phyloP scores from a whole-genome alignment of 2,797 vertebrate species.

The Coregonus ussuriensis region DNA sequence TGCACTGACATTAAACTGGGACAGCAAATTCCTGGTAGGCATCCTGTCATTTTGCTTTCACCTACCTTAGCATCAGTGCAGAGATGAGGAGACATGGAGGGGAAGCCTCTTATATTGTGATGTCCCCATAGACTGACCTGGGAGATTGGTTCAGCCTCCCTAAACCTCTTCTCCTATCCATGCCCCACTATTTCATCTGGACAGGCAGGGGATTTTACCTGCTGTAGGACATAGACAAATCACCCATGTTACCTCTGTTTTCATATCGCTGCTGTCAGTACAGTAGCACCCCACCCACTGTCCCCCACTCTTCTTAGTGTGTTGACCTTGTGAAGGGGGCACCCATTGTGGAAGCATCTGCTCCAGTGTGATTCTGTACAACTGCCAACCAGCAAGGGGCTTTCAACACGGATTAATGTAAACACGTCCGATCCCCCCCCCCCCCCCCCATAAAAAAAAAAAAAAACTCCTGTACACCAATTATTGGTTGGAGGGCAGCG shows the following conservation, averaged over 20 bases:
- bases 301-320: slow-evolving; percentile 24
- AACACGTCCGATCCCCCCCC: slow-evolving; percentile 13
- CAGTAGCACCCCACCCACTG: not conserved
- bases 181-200: not conserved
- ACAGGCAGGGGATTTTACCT: not conserved
- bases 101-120: not conserved
- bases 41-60: not conserved
- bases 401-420: not conserved
- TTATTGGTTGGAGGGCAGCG: not conserved
- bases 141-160: slow-evolving; percentile 26
- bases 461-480: no score
- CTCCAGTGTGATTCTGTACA: slow-evolving; percentile 23
- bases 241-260: not conserved
- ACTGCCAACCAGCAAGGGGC: slow-evolving; percentile 1
- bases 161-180: slow-evolving; percentile 11
- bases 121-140: slow-evolving; percentile 5
- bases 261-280: slow-evolving; percentile 10
- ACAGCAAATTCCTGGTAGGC: not conserved
- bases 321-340: slow-evolving; percentile 15
- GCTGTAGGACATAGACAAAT: not conserved
- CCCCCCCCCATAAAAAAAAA: no score
- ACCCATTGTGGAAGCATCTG: slow-evolving; percentile 30
- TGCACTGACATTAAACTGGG: not conserved
- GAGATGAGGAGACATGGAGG: not conserved
- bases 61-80: not conserved